Conservation (phyloP, 1,140 invertebrate genomes). For the Anoplophora glabripennis region DNA sequence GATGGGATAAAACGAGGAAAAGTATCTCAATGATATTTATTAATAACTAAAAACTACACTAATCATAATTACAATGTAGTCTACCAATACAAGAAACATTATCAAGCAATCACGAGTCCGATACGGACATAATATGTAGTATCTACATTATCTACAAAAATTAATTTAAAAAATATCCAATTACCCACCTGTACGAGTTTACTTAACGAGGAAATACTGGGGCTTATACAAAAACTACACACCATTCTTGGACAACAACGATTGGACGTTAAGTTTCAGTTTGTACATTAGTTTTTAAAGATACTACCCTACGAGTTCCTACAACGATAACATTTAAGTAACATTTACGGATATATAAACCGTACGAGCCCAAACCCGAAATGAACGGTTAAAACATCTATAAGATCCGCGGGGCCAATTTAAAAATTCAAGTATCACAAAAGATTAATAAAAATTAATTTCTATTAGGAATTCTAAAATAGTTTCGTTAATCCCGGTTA, state of each 20-base stretch:
- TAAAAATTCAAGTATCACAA: too few species aligned
- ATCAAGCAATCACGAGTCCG: slow-evolving; percentile 37
- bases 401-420: neutral
- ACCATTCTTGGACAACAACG: slow-evolving; percentile 19
- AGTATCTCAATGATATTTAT: neutral
- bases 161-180: slow-evolving; percentile 26
- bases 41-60: slow-evolving; percentile 14
- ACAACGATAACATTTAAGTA: slow-evolving; percentile 15
- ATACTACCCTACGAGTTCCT: slow-evolving; percentile 1
- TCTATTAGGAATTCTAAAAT: too few species aligned
- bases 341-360: slow-evolving; percentile 1
- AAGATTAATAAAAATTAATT: too few species aligned
- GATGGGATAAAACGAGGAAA: too few species aligned
- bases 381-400: too few species aligned
- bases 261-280: slow-evolving; percentile 24
- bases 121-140: slow-evolving; percentile 35
- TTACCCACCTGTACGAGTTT: slow-evolving; percentile 19
- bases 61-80: slow-evolving; percentile 25
- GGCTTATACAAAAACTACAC: slow-evolving; percentile 27
- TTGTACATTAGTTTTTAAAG: slow-evolving; percentile 17
- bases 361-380: too few species aligned
- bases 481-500: too few species aligned
- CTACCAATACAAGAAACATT: slow-evolving; percentile 38
- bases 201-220: slow-evolving; percentile 11
- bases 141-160: slow-evolving; percentile 34